Evolutionary conservation across 2,797 vertebrate species (phyloP).

Genomic region (Lerista edwardsae): DNA sequence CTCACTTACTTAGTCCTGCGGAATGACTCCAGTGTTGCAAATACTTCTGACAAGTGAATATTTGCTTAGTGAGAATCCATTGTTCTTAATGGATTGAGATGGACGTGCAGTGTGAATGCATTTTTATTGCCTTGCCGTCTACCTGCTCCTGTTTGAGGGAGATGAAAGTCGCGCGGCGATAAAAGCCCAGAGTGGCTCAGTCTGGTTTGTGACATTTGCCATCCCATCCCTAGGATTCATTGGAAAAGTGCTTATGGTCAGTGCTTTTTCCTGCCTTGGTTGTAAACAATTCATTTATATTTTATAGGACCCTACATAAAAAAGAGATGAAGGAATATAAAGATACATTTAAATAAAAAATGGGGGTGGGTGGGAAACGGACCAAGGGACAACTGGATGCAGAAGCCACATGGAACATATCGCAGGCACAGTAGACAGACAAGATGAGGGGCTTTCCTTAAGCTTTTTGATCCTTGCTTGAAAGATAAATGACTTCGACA

Average conservation of each 20-base stretch:
- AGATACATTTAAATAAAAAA: conserved; percentile 11
- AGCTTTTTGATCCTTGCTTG: neutral
- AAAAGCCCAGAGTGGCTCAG: conserved; percentile 60
- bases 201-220: conserved; percentile 53
- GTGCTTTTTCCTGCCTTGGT: conserved; percentile 31
- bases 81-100: conserved; percentile 85
- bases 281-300: conserved; percentile 26
- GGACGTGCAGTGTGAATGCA: conserved; percentile 64
- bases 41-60: conserved; percentile 78
- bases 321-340: neutral
- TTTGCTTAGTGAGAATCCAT: conserved; percentile 83
- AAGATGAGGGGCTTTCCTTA: neutral
- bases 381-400: neutral
- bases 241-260: conserved; percentile 45
- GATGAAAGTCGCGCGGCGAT: conserved; percentile 62
- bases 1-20: conserved; percentile 57
- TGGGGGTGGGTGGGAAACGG: rapidly evolving
- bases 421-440: rapidly evolving
- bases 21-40: conserved; percentile 67
- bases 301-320: conserved; percentile 43
- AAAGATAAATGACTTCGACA: neutral
- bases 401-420: rapidly evolving
- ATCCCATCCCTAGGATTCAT: conserved; percentile 22
- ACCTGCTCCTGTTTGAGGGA: conserved; percentile 68
- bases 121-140: conserved; percentile 64